Percentiles rank a stretch among this genome's conserved stretches.
Conservation (phyloP, 30 jellyfish, hydroid and myxozoan species). For the Mastigias papua region DNA sequence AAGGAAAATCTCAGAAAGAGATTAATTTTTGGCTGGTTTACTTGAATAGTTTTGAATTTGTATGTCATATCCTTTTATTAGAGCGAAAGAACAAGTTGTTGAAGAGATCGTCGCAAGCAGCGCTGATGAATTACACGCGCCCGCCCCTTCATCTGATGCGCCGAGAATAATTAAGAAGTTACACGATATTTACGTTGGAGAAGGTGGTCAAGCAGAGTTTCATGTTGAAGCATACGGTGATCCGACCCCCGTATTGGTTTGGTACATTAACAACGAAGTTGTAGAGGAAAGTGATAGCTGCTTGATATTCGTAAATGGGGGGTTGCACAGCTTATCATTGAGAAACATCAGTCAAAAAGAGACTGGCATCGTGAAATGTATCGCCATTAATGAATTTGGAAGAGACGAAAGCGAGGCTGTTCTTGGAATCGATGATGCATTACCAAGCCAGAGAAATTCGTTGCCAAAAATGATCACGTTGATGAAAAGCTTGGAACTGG, state of each 20-base stretch:
- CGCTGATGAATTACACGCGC: slow-evolving; percentile 49
- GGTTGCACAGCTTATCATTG: slow-evolving; percentile 64
- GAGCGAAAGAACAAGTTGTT: slow-evolving; percentile 44
- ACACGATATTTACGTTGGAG: slow-evolving; percentile 21
- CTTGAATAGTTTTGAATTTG: background rate
- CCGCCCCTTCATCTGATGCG: slow-evolving; percentile 43
- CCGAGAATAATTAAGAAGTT: slow-evolving; percentile 69
- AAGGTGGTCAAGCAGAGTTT: slow-evolving; percentile 73
- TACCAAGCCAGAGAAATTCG: slow-evolving; percentile 22
- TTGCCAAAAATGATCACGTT: slow-evolving; percentile 59
- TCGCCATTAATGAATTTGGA: slow-evolving; percentile 65
- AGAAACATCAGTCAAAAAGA: slow-evolving; percentile 41
- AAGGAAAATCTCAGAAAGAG: too few species aligned
- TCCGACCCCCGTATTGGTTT: slow-evolving; percentile 88
- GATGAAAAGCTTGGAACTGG: slow-evolving; percentile 54
- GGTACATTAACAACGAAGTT: slow-evolving; percentile 80
- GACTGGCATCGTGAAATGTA: slow-evolving; percentile 81
- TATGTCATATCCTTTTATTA: slow-evolving; percentile 6
- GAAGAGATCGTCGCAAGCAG: slow-evolving; percentile 56
- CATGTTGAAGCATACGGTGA: slow-evolving; percentile 78
- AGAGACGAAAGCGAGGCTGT: slow-evolving; percentile 73
- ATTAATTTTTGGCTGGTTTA: background rate
- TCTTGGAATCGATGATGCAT: slow-evolving; percentile 25
- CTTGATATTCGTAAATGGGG: slow-evolving; percentile 57
- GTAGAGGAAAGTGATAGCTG: slow-evolving; percentile 73